Evolutionary conservation across 2,888 invertebrate genomes (phyloP).

Genomic region (Psococerastis gibbosa): DNA sequence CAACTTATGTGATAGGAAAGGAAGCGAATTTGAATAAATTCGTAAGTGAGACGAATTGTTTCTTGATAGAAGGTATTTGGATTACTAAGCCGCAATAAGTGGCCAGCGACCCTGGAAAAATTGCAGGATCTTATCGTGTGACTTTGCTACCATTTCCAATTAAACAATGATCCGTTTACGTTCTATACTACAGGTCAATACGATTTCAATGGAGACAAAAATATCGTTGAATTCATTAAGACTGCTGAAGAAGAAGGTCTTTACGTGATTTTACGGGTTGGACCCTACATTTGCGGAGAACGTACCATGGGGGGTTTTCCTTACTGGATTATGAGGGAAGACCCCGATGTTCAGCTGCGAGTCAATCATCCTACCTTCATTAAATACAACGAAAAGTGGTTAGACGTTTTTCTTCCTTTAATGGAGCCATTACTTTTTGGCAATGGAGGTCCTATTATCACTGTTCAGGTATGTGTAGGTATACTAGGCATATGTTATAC

Average conservation of each 20-base stretch:
- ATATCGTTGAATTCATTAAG: conserved; percentile 41
- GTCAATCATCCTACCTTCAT: conserved; percentile 41
- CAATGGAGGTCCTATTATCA: conserved; percentile 71
- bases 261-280: conserved; percentile 58
- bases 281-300: conserved; percentile 82
- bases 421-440: conserved; percentile 34
- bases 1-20: no score
- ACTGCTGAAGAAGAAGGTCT: conserved; percentile 56
- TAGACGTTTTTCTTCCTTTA: conserved; percentile 29
- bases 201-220: conserved; percentile 28
- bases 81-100: no score
- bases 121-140: no score
- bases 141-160: no score
- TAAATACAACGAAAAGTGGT: conserved; percentile 30
- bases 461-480: conserved; percentile 46
- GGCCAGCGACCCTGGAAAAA: no score
- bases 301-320: conserved; percentile 60
- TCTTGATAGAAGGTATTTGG: no score
- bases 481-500: no score
- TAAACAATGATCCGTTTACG: no score
- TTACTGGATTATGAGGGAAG: conserved; percentile 20
- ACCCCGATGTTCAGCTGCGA: conserved; percentile 39
- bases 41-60: no score
- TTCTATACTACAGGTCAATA: no score
- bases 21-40: no score